Conservation (phyloP, 2,797 vertebrate genomes). For the Thamnophis elegans region DNA sequence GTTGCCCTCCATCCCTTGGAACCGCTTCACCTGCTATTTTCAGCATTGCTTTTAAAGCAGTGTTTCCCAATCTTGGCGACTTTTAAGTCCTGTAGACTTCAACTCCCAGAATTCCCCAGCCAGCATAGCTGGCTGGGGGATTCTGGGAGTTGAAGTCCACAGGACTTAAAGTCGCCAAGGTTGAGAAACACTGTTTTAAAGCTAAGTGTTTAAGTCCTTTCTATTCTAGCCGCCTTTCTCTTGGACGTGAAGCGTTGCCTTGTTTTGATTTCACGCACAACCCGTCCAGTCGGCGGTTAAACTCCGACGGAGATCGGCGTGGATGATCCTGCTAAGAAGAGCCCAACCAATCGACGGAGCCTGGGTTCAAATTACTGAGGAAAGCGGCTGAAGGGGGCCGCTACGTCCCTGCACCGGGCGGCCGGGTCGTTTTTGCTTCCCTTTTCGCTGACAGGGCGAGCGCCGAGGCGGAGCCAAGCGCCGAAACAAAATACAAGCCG, state of each 20-base stretch:
- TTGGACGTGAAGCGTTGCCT: background rate
- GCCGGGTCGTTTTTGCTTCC: background rate
- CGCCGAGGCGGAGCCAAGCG: background rate
- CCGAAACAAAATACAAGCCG: conserved; percentile 6
- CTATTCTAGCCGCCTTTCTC: background rate
- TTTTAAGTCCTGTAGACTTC: too few species aligned
- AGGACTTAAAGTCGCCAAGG: too few species aligned
- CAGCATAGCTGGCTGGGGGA: too few species aligned
- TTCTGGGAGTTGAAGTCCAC: too few species aligned
- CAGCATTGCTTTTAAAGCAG: background rate
- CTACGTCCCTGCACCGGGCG: background rate
- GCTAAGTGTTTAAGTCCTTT: background rate
- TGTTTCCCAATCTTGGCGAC: too few species aligned
- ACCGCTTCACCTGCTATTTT: background rate
- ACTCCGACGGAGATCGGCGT: background rate
- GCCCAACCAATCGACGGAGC: background rate
- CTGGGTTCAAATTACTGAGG: background rate
- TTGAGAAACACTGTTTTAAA: too few species aligned
- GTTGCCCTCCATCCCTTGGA: background rate
- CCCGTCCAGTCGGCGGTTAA: background rate
- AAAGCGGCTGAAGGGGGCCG: background rate
- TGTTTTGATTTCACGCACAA: background rate
- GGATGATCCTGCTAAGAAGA: background rate
- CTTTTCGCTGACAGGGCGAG: background rate
- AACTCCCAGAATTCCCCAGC: too few species aligned